A percentile compares a stretch with the other conserved stretches of the same genome.
phyloP scores from a whole-genome alignment of 2,888 invertebrate species.

The Agelastica alni region DNA sequence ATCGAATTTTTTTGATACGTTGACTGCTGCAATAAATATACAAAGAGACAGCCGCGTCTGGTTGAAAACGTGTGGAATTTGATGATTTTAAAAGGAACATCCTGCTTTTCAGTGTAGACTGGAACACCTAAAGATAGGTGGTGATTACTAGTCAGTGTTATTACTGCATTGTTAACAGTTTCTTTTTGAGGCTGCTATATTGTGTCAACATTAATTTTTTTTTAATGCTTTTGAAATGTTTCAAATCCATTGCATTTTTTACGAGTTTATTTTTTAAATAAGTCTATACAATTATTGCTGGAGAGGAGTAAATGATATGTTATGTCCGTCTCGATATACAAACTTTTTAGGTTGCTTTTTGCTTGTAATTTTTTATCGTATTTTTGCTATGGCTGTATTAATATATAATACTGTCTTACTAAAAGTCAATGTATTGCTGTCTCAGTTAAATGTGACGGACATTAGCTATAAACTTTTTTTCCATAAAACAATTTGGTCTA shows the following conservation, averaged over 20 bases:
- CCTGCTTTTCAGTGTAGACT: constrained; percentile 50
- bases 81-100: neutral
- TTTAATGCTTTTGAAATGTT: constrained; percentile 16
- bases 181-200: constrained; percentile 41
- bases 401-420: neutral
- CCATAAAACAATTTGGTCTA: no score
- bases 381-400: constrained; percentile 18
- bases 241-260: constrained; percentile 11
- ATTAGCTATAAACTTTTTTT: no score
- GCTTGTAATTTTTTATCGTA: constrained; percentile 4
- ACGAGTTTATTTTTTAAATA: neutral
- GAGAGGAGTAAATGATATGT: neutral
- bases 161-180: constrained; percentile 47
- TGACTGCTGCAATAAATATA: constrained; percentile 5
- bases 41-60: neutral
- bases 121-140: constrained; percentile 46
- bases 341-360: constrained; percentile 10
- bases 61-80: neutral
- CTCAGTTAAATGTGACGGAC: neutral
- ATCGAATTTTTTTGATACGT: neutral
- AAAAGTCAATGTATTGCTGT: constrained; percentile 1
- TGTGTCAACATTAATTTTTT: constrained; percentile 33
- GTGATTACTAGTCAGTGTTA: constrained; percentile 56
- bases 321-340: neutral
- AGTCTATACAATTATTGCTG: neutral